Conservation (phyloP, 2,113 vertebrate species). For the Albula goreensis region DNA sequence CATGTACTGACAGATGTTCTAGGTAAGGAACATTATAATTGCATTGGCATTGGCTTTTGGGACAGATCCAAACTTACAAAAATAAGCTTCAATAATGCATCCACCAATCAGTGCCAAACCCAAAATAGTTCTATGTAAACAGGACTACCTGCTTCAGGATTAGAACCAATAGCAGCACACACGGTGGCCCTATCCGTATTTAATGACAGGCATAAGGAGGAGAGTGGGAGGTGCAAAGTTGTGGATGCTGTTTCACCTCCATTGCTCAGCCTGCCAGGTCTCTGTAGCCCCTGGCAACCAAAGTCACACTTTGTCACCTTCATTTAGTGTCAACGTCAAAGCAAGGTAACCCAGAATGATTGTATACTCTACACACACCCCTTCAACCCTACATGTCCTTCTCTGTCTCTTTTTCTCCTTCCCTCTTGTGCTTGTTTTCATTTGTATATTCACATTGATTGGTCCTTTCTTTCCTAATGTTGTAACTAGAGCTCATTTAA, state of each 20-base stretch:
- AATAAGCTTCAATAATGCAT: too few relatives aligned
- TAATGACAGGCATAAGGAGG: not conserved
- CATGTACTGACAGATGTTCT: not conserved
- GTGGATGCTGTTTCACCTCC: not conserved
- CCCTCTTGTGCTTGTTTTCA: slow-evolving; percentile 19
- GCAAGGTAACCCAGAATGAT: not conserved
- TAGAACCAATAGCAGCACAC: not conserved
- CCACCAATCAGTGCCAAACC: too few relatives aligned
- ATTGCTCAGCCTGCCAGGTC: not conserved
- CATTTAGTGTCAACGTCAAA: not conserved
- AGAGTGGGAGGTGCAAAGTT: not conserved
- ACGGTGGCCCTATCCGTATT: too few relatives aligned
- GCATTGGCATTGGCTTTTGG: not conserved
- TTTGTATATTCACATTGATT: not conserved
- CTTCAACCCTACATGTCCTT: not conserved
- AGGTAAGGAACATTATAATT: too few relatives aligned
- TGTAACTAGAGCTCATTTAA: slow-evolving; percentile 33
- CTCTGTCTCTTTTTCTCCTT: not conserved
- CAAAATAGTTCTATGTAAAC: too few relatives aligned
- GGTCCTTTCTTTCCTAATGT: slow-evolving; percentile 29
- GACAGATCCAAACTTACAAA: not conserved
- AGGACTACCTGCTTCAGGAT: too few relatives aligned
- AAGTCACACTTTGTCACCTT: slow-evolving; percentile 1
- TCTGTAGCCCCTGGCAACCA: not conserved
- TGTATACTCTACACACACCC: not conserved